Conservation (phyloP, 2,113 vertebrate species). For the Petroica traversi region DNA sequence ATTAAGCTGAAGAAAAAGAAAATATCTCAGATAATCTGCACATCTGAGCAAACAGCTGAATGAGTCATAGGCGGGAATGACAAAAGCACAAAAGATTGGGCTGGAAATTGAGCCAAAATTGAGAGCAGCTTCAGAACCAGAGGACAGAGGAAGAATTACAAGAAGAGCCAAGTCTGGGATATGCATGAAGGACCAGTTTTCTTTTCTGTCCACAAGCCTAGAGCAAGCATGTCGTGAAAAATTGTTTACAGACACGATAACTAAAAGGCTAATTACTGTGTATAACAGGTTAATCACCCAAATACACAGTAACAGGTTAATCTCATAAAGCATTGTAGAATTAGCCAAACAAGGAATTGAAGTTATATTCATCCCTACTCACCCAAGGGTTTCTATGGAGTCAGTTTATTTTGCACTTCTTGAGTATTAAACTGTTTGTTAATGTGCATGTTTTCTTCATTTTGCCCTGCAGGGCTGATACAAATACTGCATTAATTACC, state of each 20-base stretch:
- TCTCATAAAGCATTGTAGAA: not conserved
- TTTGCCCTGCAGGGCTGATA: not conserved
- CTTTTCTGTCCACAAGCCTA: not conserved
- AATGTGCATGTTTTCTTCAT: not conserved
- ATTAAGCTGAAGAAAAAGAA: constrained; percentile 1
- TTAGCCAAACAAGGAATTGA: not conserved
- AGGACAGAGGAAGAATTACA: not conserved
- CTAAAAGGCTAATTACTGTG: not conserved
- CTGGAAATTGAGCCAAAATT: constrained; percentile 10
- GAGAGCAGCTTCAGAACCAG: not conserved
- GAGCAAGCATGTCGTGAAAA: not conserved
- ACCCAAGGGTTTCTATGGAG: not conserved
- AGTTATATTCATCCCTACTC: not conserved
- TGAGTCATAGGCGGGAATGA: constrained; percentile 5
- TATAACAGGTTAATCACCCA: not conserved
- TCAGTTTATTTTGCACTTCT: not conserved
- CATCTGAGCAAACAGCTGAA: not conserved
- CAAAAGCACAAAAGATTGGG: not conserved
- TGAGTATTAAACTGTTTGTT: not conserved
- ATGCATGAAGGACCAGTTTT: not conserved
- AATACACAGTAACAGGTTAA: not conserved
- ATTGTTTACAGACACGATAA: accelerated
- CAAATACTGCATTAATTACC: not conserved
- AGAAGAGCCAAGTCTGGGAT: not conserved
- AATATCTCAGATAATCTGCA: not conserved